A percentile compares a stretch with the other conserved stretches of the same genome.
phyloP scores from a whole-genome alignment of 2,113 vertebrate species.

The Lamprotornis superbus region DNA sequence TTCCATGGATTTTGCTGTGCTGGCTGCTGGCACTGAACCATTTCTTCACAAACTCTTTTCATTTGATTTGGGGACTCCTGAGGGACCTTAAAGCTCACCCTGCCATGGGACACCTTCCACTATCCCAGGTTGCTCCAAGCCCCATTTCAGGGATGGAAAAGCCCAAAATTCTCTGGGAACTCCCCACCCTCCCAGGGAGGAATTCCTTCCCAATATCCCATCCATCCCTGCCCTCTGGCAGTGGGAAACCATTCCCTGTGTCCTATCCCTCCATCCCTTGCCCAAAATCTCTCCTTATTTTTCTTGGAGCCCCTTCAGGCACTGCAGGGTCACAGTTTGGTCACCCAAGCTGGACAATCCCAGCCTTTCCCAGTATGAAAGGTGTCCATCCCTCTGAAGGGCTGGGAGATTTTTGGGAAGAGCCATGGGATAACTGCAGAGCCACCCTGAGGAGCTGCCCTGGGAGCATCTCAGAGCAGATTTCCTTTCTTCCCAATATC shows the following conservation, averaged over 20 bases:
- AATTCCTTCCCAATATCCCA: background rate
- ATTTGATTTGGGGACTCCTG: background rate
- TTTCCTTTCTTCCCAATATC: background rate
- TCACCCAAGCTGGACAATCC: background rate
- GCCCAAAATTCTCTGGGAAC: background rate
- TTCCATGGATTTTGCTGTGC: background rate
- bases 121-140: background rate
- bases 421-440: background rate
- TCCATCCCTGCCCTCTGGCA: background rate
- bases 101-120: background rate
- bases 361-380: background rate
- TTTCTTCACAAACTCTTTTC: background rate
- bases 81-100: background rate
- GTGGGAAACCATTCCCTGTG: background rate
- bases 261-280: background rate
- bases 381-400: background rate
- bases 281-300: background rate
- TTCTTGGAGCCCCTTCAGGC: background rate
- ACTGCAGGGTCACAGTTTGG: background rate
- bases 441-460: background rate
- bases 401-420: background rate
- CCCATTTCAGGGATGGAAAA: background rate
- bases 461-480: background rate
- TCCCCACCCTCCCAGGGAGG: accelerated
- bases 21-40: background rate